Base-by-base conservation (phyloP, 2,113 vertebrate genomes). In the Corythornis madagascariensis region DNA sequence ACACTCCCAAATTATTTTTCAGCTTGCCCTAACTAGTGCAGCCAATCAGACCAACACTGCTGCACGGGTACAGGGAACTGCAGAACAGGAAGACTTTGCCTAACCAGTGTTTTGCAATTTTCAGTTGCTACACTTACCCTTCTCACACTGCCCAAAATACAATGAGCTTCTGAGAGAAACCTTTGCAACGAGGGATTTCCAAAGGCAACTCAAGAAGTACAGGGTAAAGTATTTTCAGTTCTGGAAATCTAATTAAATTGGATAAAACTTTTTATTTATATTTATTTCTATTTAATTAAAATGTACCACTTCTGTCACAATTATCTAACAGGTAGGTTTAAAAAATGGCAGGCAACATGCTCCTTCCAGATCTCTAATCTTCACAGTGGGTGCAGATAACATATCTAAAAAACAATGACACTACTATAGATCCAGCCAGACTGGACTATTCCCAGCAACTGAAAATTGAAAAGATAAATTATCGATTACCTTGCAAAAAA, bases 41-140 rank as follows among this genome's bases (percentile, higher is more conserved):
- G 50, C 12, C 28, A 79, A 70, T 47, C 45, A 66, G 31, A 92
- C 87, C 24, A 67, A 52, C 64, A 87, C 50, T 53, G 38, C 8
- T 73, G 35, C 40, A 76, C 28, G 28, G 22, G 10, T 50, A 33
- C 22, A 40, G 13, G 76, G 64, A 76, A 90, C 57, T 93, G 81
- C 67, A 63, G 75, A 85, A 80, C 55, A 50, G 72, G 70, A 57
- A 64, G 38, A 52, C 29, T 28, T 87, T 96, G 81, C 74, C 63
- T 92, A 87, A 95, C 43, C 64, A 69, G 31, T 6, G 10, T 93
- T 73, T 85, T 88, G 77, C 72, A 85, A 82, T 76, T 94, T 96
- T 71, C 92, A 98, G 97, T 73, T 96, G 95, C 74, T 97, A 11
- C 67, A 86, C 20, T 88, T 96, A 56, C 96, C 96, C 57, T 93